A percentile compares a stretch with the other conserved stretches of the same genome.
These are phyloP conservation scores for Hesperophylax magnus DNA, from an alignment of 1,140 invertebrate genomes.

Conservation along the genomic window DNA sequence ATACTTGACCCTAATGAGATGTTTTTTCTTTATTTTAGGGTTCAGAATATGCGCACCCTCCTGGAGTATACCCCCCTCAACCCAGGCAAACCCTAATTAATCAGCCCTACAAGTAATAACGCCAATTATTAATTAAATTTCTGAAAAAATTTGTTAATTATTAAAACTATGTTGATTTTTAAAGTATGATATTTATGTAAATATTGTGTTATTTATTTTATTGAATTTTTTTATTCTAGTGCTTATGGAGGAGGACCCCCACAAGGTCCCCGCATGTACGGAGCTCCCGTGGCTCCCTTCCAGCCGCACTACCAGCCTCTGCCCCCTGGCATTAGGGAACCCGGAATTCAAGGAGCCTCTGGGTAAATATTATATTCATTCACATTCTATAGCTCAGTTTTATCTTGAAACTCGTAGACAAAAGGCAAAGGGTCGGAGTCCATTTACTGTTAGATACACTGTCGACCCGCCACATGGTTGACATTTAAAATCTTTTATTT, in stretches of 20 bases:
- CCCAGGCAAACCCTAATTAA: neutral
- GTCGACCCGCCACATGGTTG: no score
- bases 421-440: no score
- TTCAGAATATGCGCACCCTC: slow-evolving; percentile 36
- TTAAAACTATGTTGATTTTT: neutral
- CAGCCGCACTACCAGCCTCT: slow-evolving; percentile 64
- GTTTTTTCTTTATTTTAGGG: slow-evolving; percentile 44
- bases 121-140: no score
- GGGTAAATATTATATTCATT: slow-evolving; percentile 43
- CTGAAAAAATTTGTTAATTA: no score
- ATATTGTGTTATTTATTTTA: no score
- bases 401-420: no score
- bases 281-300: slow-evolving; percentile 57
- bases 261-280: slow-evolving; percentile 57
- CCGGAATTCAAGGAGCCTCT: slow-evolving; percentile 60
- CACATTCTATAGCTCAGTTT: no score
- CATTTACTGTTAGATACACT: no score
- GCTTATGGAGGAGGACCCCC: slow-evolving; percentile 56
- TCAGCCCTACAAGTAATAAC: slow-evolving; percentile 45
- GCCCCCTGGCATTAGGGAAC: slow-evolving; percentile 65
- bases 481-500: no score
- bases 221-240: slow-evolving; percentile 13
- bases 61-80: slow-evolving; percentile 30
- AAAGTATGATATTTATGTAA: neutral
- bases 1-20: no score